These are phyloP conservation scores for Poeciliopsis prolifica DNA, from an alignment of 2,113 vertebrate species.

Conservation along the genomic window DNA sequence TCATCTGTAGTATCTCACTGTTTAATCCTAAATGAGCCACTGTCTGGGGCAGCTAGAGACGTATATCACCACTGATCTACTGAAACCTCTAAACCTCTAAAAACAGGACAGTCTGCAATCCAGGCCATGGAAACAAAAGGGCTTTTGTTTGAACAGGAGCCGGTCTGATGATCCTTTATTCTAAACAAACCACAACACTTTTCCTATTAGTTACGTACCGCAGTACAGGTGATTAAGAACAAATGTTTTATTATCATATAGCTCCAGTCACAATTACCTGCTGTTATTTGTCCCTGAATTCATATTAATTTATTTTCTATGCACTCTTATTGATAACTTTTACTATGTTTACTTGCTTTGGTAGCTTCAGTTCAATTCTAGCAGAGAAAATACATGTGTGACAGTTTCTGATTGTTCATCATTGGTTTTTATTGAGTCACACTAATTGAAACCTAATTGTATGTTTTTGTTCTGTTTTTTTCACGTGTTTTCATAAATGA, in stretches of 20 bases:
- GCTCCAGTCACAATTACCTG: too few relatives aligned
- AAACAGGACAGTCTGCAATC: not conserved
- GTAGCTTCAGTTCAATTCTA: not conserved
- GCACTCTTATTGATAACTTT: not conserved
- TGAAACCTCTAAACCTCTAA: not conserved
- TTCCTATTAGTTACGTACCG: not conserved
- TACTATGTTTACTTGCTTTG: not conserved
- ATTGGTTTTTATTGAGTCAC: not conserved
- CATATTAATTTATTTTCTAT: not conserved
- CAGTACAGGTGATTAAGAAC: not conserved
- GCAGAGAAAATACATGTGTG: not conserved
- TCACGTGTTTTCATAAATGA: not conserved
- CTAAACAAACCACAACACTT: not conserved
- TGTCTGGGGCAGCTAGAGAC: not conserved
- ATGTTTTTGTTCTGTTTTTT: not conserved
- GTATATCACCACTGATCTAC: not conserved
- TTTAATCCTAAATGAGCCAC: not conserved
- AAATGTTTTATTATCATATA: not conserved
- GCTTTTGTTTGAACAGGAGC: constrained; percentile 11
- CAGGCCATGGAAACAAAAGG: not conserved
- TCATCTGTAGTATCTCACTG: not conserved
- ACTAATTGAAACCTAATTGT: not conserved
- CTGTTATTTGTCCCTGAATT: not conserved
- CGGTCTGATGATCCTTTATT: not conserved
- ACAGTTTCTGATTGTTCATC: not conserved